phyloP scores from a whole-genome alignment of 2,113 vertebrate genomes.

The Sterrhoptilus dennistouni region DNA sequence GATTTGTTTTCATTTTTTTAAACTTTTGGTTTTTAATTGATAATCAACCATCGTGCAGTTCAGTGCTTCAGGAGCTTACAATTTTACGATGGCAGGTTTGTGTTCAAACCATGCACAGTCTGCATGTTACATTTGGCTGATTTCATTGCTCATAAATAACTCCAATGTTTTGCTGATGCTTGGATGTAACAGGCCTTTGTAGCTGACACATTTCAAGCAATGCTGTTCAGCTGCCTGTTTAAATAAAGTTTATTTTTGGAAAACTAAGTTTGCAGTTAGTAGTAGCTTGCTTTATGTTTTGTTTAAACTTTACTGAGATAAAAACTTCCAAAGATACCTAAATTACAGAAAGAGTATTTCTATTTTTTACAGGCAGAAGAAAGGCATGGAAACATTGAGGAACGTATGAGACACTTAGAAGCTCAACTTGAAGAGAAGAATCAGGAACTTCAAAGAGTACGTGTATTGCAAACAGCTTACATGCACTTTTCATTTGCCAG shows the following conservation, averaged over 20 bases:
- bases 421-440: slow-evolving; percentile 98
- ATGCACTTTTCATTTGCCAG: background rate
- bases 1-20: slow-evolving; percentile 78
- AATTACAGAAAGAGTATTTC: slow-evolving; percentile 51
- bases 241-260: slow-evolving; percentile 76
- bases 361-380: slow-evolving; percentile 90
- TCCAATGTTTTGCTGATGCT: slow-evolving; percentile 82
- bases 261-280: slow-evolving; percentile 81
- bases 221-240: slow-evolving; percentile 87
- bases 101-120: slow-evolving; percentile 84
- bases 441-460: slow-evolving; percentile 96
- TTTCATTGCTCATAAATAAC: slow-evolving; percentile 85
- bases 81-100: slow-evolving; percentile 83
- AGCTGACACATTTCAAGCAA: slow-evolving; percentile 88
- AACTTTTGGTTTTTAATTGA: slow-evolving; percentile 80
- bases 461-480: slow-evolving; percentile 24
- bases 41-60: slow-evolving; percentile 84
- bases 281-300: slow-evolving; percentile 88
- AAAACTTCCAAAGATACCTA: slow-evolving; percentile 11
- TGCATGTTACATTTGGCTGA: slow-evolving; percentile 90
- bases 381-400: slow-evolving; percentile 97
- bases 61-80: slow-evolving; percentile 85
- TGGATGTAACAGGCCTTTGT: slow-evolving; percentile 82
- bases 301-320: slow-evolving; percentile 66
- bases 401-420: slow-evolving; percentile 96